Evolutionary conservation across 1,140 invertebrate genomes (phyloP).

Genomic region (Penaeus japonicus): DNA sequence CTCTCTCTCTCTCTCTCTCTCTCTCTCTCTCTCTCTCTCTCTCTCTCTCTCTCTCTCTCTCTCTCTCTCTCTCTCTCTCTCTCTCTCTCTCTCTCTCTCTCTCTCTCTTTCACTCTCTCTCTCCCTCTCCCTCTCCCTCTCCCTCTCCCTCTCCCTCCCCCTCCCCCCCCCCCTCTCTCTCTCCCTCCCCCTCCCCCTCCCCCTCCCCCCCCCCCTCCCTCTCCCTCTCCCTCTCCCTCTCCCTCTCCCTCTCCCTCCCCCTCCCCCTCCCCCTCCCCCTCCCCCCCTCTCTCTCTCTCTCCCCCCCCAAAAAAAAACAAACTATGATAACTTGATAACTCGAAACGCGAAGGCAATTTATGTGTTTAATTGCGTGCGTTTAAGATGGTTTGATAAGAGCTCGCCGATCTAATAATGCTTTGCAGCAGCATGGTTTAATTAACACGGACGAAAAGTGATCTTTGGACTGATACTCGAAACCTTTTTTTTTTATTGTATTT

Average conservation of each 20-base stretch:
- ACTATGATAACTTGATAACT: no score
- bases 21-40: neutral
- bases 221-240: no score
- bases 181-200: neutral
- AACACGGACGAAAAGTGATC: no score
- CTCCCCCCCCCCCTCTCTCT: neutral
- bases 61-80: neutral
- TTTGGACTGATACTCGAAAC: no score
- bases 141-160: neutral
- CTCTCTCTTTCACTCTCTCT: neutral
- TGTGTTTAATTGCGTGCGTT: no score
- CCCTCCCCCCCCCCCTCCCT: neutral
- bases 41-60: neutral
- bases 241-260: neutral
- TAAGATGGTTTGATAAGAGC: no score
- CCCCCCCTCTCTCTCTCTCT: neutral
- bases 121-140: neutral
- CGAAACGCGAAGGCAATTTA: no score
- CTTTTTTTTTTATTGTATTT: no score
- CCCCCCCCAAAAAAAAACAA: neutral
- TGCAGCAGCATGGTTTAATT: no score
- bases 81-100: neutral
- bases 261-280: neutral
- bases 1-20: neutral
- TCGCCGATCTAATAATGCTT: no score